Base-by-base conservation (phyloP, 2,113 vertebrate genomes). In the Podarcis raffonei region DNA sequence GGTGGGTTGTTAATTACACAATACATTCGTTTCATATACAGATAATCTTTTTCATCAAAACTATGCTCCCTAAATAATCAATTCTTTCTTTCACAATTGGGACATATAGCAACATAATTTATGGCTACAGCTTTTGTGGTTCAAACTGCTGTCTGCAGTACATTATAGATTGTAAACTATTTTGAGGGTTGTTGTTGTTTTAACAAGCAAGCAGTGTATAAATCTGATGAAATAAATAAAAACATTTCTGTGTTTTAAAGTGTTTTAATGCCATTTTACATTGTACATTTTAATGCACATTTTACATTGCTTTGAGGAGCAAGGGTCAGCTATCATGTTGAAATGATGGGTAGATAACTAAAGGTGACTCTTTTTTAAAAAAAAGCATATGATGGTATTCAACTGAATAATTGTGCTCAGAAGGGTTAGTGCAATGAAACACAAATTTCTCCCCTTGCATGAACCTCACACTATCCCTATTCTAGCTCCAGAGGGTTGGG, bases 311-410 rank as follows among this genome's bases (percentile, higher is more conserved):
- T 8, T 15, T 62, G 59, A 62, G 59, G 3, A 20, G 59, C 18
- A 15, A 62, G 59, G 59, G 59, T 20, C 13, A 5, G 13, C 13
- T 62, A 62, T 62, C 13, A 39, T 74, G 35, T 75, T 75, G 23
- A 48, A 48, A 79, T 25, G 42, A 42, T 72, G 9, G 86, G 87
- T 91, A 72, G 75, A 87, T 57, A 6, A 90, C 86, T 79, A 79
- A 90, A 92, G 80, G 94, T 84, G 92, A 83, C 87, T 27, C 83
- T 69, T 42, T 42, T 42, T 42, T 42, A 39, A 77, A 80, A 48
- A 77, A 92, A 87, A 69, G 48, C 48, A 53, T 12, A 53, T 53
- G 48, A 12, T 53, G 48, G 9, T 53, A 53, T 53, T 53, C 11
- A 53, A 53, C 2, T 53, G 12, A 53, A 12, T 53, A 53, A 53